Conservation (phyloP, 2,797 vertebrate genomes). For the Amphiprion clarkii region DNA sequence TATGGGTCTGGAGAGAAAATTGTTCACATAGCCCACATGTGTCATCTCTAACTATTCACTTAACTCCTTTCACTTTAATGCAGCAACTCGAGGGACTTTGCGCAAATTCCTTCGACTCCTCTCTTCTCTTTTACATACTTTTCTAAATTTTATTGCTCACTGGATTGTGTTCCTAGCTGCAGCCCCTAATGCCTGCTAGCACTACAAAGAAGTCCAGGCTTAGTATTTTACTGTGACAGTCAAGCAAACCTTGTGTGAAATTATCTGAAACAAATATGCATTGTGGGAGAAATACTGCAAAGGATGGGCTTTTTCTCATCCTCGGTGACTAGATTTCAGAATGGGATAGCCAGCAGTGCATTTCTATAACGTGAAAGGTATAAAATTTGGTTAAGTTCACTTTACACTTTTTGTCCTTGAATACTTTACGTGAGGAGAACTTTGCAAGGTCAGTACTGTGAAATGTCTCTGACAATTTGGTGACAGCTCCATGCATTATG, state of each 20-base stretch:
- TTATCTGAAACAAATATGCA: slow-evolving; percentile 13
- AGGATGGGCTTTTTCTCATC: neutral
- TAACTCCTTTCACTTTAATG: slow-evolving; percentile 33
- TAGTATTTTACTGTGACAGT: slow-evolving; percentile 1
- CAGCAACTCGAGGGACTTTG: slow-evolving; percentile 17
- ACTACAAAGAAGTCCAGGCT: slow-evolving; percentile 28
- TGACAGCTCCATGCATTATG: neutral
- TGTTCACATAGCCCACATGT: slow-evolving; percentile 41
- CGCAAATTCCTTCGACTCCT: neutral
- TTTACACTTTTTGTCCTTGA: neutral
- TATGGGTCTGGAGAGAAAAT: slow-evolving; percentile 22
- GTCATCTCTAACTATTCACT: slow-evolving; percentile 49
- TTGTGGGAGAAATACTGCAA: neutral
- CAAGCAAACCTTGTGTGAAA: neutral
- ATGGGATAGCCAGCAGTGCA: neutral
- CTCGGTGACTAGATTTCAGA: neutral
- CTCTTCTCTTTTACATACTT: neutral
- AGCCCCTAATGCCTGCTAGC: slow-evolving; percentile 29
- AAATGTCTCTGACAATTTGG: neutral
- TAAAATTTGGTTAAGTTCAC: neutral
- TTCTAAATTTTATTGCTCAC: slow-evolving; percentile 7
- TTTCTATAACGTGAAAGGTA: neutral
- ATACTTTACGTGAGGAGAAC: neutral
- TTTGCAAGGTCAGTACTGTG: neutral
- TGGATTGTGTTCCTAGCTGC: slow-evolving; percentile 36